phyloP scores from a whole-genome alignment of 2,888 invertebrate genomes.

The Stramonita haemastoma region DNA sequence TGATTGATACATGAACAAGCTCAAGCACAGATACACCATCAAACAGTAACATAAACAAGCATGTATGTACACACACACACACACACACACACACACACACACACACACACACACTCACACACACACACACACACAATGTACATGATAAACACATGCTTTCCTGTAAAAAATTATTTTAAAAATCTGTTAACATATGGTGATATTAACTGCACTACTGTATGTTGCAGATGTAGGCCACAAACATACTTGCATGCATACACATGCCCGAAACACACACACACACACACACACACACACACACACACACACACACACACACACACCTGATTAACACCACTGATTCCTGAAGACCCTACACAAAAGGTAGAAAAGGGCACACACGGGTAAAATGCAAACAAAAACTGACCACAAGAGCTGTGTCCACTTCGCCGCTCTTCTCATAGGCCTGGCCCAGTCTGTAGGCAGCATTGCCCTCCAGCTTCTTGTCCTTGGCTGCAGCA shows the following conservation, averaged over 20 bases:
- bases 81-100: background rate
- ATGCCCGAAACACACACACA: background rate
- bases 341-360: background rate
- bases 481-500: constrained; percentile 56
- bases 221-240: too few relatives aligned
- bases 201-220: too few relatives aligned
- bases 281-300: background rate
- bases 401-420: constrained; percentile 72
- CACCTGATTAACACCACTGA: background rate
- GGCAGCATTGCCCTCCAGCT: constrained; percentile 72
- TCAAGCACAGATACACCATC: too few relatives aligned
- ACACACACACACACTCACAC: background rate
- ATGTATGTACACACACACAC: background rate
- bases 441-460: constrained; percentile 74
- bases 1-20: too few relatives aligned
- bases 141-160: background rate
- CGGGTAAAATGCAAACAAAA: background rate
- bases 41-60: too few relatives aligned
- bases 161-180: too few relatives aligned
- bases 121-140: background rate
- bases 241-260: background rate
- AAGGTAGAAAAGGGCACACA: too few relatives aligned
- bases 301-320: background rate
- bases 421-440: constrained; percentile 68
- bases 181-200: too few relatives aligned